phyloP scores from a whole-genome alignment of 2,888 invertebrate genomes.

The Pseudeuparius sepicola region DNA sequence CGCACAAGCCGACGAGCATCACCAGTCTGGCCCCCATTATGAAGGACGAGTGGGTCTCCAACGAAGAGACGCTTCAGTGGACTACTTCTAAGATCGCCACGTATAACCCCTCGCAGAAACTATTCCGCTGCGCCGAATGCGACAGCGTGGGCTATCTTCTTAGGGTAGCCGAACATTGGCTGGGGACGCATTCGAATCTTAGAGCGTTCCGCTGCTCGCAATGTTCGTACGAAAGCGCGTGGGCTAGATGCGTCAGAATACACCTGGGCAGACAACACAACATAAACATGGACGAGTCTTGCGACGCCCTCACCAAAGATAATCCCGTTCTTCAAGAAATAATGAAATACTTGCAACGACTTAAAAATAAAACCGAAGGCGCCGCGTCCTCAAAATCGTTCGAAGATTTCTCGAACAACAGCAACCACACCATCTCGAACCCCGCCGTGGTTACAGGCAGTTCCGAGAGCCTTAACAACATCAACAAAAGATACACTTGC shows the following conservation, averaged over 20 bases:
- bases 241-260: conserved; percentile 64
- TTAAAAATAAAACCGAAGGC: conserved; percentile 52
- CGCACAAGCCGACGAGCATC: conserved; percentile 36
- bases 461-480: conserved; percentile 16
- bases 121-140: conserved; percentile 66
- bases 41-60: conserved; percentile 54
- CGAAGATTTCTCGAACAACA: conserved; percentile 23
- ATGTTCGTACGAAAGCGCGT: conserved; percentile 65
- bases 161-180: conserved; percentile 67
- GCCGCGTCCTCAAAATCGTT: conserved; percentile 15
- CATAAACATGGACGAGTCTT: conserved; percentile 48
- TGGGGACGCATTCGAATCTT: conserved; percentile 61
- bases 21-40: conserved; percentile 20
- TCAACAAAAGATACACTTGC: conserved; percentile 69
- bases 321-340: conserved; percentile 67
- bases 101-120: conserved; percentile 65
- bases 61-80: conserved; percentile 62
- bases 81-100: conserved; percentile 72
- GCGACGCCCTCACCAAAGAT: conserved; percentile 53
- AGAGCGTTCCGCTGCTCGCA: conserved; percentile 54
- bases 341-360: conserved; percentile 57
- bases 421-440: conserved; percentile 16
- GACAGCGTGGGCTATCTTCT: conserved; percentile 66
- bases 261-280: conserved; percentile 66
- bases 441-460: conserved; percentile 16